Conservation (phyloP, 92 coral and sea anemone genomes). For the Virgularia gustaviana region DNA sequence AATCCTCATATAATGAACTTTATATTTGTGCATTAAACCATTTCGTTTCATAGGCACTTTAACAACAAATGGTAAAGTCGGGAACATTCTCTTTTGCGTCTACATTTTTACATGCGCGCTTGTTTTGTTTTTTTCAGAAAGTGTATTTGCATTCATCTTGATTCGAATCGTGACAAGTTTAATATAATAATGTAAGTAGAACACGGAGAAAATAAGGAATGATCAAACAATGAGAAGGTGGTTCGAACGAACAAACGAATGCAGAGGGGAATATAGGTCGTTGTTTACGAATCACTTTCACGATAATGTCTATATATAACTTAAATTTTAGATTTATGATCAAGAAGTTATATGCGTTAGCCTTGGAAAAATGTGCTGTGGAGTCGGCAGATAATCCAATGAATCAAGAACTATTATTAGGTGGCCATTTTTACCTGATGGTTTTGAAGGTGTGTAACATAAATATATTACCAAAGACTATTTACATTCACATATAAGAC, state of each 20-base stretch:
- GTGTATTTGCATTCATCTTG: slow-evolving; percentile 91
- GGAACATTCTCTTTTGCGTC: too few relatives aligned
- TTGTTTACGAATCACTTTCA: background rate
- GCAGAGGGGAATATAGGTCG: background rate
- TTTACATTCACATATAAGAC: background rate
- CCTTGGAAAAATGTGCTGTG: slow-evolving; percentile 76
- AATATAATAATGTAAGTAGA: slow-evolving; percentile 78
- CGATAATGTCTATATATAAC: background rate
- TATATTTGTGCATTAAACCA: too few relatives aligned
- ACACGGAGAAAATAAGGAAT: background rate
- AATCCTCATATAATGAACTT: too few relatives aligned
- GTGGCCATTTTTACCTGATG: slow-evolving; percentile 94
- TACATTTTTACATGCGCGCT: background rate
- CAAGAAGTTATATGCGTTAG: slow-evolving; percentile 81
- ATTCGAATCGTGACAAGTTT: slow-evolving; percentile 79
- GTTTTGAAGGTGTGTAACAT: slow-evolving; percentile 62
- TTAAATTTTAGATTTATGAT: slow-evolving; percentile 70
- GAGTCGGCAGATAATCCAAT: slow-evolving; percentile 96
- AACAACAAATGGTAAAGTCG: too few relatives aligned
- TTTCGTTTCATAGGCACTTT: too few relatives aligned
- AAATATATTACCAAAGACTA: background rate
- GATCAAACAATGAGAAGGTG: background rate
- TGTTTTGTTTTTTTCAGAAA: slow-evolving; percentile 51
- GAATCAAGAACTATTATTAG: slow-evolving; percentile 88
- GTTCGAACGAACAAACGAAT: background rate